Evolutionary conservation across 2,888 invertebrate species (phyloP).

Genomic region (Agrochola circellaris): DNA sequence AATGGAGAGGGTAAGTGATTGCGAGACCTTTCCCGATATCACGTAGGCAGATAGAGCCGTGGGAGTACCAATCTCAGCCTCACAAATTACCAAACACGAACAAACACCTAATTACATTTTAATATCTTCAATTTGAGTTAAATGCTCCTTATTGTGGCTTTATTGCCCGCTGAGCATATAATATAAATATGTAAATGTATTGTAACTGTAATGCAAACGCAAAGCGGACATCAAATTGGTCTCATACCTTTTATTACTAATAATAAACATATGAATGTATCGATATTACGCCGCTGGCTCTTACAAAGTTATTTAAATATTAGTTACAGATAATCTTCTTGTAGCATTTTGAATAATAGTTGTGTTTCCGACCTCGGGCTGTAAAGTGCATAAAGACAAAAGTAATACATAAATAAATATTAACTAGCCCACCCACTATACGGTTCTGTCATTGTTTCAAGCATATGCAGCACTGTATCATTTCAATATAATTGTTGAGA

Average conservation of each 20-base stretch:
- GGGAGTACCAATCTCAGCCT: slow-evolving; percentile 55
- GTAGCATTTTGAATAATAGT: slow-evolving; percentile 47
- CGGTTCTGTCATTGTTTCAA: slow-evolving; percentile 84
- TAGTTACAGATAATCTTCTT: slow-evolving; percentile 45
- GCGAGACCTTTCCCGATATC: slow-evolving; percentile 50
- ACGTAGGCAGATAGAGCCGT: slow-evolving; percentile 57
- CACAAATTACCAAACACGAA: slow-evolving; percentile 46
- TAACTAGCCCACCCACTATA: slow-evolving; percentile 83
- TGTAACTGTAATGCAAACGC: slow-evolving; percentile 32
- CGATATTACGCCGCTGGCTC: slow-evolving; percentile 13
- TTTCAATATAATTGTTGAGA: slow-evolving; percentile 83
- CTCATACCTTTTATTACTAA: slow-evolving; percentile 30
- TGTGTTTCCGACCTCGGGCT: slow-evolving; percentile 54
- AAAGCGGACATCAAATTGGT: slow-evolving; percentile 21
- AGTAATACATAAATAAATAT: slow-evolving; percentile 79
- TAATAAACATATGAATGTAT: slow-evolving; percentile 32
- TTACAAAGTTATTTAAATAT: slow-evolving; percentile 40
- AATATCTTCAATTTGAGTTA: slow-evolving; percentile 50
- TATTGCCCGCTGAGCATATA: slow-evolving; percentile 49
- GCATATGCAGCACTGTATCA: slow-evolving; percentile 77
- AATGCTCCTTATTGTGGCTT: slow-evolving; percentile 29
- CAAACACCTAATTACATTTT: slow-evolving; percentile 51
- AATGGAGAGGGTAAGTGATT: slow-evolving; percentile 52
- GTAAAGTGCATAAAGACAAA: slow-evolving; percentile 77
- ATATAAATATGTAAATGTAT: slow-evolving; percentile 56